Conservation (phyloP, 2,113 vertebrate species). For the Pelodiscus sinensis region DNA sequence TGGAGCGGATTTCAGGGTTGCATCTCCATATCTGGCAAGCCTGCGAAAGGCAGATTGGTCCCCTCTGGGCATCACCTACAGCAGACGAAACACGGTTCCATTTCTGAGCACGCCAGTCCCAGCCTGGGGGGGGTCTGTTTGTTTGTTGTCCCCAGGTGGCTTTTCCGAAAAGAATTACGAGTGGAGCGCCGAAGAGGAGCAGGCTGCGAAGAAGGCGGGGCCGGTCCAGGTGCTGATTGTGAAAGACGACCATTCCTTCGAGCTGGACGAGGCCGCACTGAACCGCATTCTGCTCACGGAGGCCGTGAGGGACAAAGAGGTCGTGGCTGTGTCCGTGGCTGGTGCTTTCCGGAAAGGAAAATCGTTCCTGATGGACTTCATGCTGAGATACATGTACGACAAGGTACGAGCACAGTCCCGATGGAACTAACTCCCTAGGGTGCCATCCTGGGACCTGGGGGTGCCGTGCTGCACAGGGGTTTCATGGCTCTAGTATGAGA, state of each 20-base stretch:
- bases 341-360: constrained; percentile 98
- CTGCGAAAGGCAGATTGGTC: not conserved
- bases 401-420: constrained; percentile 77
- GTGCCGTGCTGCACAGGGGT: not conserved
- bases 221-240: constrained; percentile 96
- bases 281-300: constrained; percentile 93
- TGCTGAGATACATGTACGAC: constrained; percentile 98
- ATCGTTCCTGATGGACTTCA: constrained; percentile 99
- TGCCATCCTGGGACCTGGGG: not conserved
- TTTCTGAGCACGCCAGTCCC: not conserved
- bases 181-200: constrained; percentile 98
- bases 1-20: not conserved
- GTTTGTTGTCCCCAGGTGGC: constrained; percentile 66
- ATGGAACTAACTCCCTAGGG: not conserved
- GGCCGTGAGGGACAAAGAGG: constrained; percentile 92
- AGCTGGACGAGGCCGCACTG: constrained; percentile 93
- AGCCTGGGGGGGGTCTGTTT: not conserved
- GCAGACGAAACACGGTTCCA: not conserved
- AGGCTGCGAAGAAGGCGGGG: constrained; percentile 88
- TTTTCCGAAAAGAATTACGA: constrained; percentile 91
- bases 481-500: not conserved
- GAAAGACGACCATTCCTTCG: constrained; percentile 97
- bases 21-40: not conserved
- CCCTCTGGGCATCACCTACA: not conserved
- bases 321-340: constrained; percentile 95